Evolutionary conservation across 2,113 vertebrate species (phyloP).

Genomic region (Taurulus bubalis): DNA sequence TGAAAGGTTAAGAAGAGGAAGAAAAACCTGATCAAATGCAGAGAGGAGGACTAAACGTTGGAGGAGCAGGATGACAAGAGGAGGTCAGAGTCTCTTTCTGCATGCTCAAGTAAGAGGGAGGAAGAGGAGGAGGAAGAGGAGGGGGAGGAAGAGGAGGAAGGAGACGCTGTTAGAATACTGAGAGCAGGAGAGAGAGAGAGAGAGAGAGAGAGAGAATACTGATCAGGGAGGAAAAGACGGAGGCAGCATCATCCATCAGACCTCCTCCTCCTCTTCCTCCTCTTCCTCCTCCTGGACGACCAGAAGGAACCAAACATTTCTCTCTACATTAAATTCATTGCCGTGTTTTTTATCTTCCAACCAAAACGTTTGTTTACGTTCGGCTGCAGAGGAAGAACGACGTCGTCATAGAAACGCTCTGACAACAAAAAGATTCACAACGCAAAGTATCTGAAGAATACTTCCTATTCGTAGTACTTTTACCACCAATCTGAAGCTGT

Average conservation of each 20-base stretch:
- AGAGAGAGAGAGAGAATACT: conserved; percentile 52
- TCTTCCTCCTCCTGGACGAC: neutral
- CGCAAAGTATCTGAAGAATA: too few species aligned
- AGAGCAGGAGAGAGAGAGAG: conserved; percentile 40
- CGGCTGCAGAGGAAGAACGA: too few species aligned
- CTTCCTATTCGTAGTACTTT: too few species aligned
- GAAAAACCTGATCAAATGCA: neutral
- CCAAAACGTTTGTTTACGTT: too few species aligned
- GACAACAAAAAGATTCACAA: too few species aligned
- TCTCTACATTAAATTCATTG: too few species aligned
- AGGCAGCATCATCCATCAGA: conserved; percentile 62
- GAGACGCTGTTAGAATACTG: conserved; percentile 48
- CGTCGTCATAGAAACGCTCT: too few species aligned
- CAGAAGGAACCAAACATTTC: too few species aligned
- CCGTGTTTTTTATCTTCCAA: too few species aligned
- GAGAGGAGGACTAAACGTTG: conserved; percentile 14
- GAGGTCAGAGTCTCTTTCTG: conserved; percentile 43
- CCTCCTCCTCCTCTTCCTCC: too few species aligned
- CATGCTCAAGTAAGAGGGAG: conserved; percentile 16
- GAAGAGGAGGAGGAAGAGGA: neutral
- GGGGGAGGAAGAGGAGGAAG: neutral
- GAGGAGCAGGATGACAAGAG: conserved; percentile 34
- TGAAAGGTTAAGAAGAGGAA: neutral
- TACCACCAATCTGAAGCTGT: too few species aligned
- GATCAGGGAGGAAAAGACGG: conserved; percentile 48